Conservation (phyloP, 2,797 vertebrate genomes). For the Melanotaenia nigrans region DNA sequence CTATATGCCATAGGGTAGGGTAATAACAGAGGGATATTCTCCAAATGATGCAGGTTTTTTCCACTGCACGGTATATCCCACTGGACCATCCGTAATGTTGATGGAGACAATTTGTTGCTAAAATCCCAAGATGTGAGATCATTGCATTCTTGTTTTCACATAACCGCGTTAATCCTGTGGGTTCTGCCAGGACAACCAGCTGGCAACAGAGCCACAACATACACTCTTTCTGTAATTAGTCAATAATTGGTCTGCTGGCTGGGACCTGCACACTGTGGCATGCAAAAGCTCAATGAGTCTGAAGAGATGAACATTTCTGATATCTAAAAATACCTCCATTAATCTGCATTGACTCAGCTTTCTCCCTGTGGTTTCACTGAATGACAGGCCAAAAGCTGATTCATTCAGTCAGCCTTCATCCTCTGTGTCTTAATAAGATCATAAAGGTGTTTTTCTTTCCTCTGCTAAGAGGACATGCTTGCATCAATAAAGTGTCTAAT, state of each 20-base stretch:
- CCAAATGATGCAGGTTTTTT: constrained; percentile 46
- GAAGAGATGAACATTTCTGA: constrained; percentile 35
- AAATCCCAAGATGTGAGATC: constrained; percentile 55
- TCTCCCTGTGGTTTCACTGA: constrained; percentile 41
- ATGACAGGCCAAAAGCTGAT: constrained; percentile 26
- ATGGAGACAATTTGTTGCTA: constrained; percentile 36
- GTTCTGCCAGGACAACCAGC: constrained; percentile 47
- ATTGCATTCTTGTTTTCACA: constrained; percentile 42
- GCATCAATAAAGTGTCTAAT: constrained; percentile 43
- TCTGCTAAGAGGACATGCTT: constrained; percentile 36
- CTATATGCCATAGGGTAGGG: constrained; percentile 15
- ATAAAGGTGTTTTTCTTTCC: constrained; percentile 31
- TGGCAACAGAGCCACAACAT: constrained; percentile 52
- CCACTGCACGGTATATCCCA: constrained; percentile 24
- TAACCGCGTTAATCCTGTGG: constrained; percentile 46
- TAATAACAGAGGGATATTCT: constrained; percentile 34
- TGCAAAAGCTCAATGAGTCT: constrained; percentile 7
- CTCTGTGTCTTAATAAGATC: constrained; percentile 8
- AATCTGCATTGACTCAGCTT: constrained; percentile 48
- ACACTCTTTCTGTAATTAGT: constrained; percentile 53
- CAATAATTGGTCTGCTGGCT: constrained; percentile 59
- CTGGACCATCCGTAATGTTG: constrained; percentile 39
- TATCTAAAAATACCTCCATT: constrained; percentile 60
- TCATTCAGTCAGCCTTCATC: constrained; percentile 36
- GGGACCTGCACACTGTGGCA: constrained; percentile 36